These are phyloP conservation scores for Agraylea sexmaculata DNA, from an alignment of 1,140 invertebrate genomes.

Conservation along the genomic window DNA sequence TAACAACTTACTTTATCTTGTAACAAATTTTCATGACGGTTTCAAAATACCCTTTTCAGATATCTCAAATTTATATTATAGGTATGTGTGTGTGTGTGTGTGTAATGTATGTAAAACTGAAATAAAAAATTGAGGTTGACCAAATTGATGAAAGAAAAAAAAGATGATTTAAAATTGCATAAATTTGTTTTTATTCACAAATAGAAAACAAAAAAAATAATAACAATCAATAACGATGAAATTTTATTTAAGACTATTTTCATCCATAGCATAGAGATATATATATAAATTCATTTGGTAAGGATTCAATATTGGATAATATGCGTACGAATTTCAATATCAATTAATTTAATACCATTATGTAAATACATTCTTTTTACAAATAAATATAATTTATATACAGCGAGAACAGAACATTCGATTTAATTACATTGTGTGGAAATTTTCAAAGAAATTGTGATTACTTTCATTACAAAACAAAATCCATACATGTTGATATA, in stretches of 20 bases:
- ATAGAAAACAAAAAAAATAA: constrained; percentile 20
- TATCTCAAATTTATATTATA: constrained; percentile 10
- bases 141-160: constrained; percentile 17
- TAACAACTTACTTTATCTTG: no score
- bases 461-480: no score
- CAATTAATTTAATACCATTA: no score
- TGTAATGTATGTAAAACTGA: no score
- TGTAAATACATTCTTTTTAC: constrained; percentile 1
- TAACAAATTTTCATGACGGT: no score
- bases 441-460: no score
- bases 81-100: constrained; percentile 1
- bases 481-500: no score
- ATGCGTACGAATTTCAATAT: not conserved
- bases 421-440: no score
- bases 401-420: no score
- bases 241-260: constrained; percentile 21
- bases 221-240: constrained; percentile 22
- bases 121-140: no score
- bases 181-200: constrained; percentile 20
- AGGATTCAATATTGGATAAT: not conserved
- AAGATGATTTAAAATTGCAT: constrained; percentile 19
- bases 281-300: constrained; percentile 7
- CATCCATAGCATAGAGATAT: constrained; percentile 13
- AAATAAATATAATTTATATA: constrained; percentile 9
- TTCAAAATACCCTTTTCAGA: constrained; percentile 7